Conservation (phyloP, 2,113 vertebrate genomes). For the Rostratula benghalensis region DNA sequence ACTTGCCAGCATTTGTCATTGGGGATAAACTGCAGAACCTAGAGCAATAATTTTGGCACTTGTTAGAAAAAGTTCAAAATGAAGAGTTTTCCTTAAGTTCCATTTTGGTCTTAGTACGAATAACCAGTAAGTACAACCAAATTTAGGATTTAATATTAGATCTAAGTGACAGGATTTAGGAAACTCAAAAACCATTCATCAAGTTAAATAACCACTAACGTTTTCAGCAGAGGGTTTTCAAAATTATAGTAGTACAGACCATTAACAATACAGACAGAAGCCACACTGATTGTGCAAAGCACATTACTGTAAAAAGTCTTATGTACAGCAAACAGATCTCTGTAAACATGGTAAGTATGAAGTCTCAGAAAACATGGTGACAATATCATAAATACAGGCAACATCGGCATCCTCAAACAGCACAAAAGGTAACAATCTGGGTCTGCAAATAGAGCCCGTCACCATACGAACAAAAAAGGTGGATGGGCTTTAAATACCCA, state of each 20-base stretch:
- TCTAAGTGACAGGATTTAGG: slow-evolving; percentile 69
- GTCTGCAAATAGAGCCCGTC: slow-evolving; percentile 80
- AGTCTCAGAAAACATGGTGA: slow-evolving; percentile 88
- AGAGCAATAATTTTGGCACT: slow-evolving; percentile 62
- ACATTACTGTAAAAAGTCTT: slow-evolving; percentile 92
- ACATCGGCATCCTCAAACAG: slow-evolving; percentile 91
- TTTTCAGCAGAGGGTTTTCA: slow-evolving; percentile 85
- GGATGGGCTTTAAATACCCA: slow-evolving; percentile 78
- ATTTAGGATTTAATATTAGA: slow-evolving; percentile 54
- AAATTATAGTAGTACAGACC: slow-evolving; percentile 86
- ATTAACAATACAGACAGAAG: slow-evolving; percentile 88
- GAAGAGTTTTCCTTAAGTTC: slow-evolving; percentile 36
- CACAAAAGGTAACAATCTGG: slow-evolving; percentile 87
- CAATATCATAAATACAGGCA: slow-evolving; percentile 92
- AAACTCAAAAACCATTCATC: slow-evolving; percentile 89
- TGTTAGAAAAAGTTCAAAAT: slow-evolving; percentile 53
- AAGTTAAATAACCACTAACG: slow-evolving; percentile 86
- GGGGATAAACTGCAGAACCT: slow-evolving; percentile 65
- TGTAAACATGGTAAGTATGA: slow-evolving; percentile 99
- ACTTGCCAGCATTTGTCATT: slow-evolving; percentile 50
- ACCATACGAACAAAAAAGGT: slow-evolving; percentile 80
- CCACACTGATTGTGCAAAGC: slow-evolving; percentile 94
- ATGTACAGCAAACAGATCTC: slow-evolving; percentile 94
- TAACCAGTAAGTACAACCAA: slow-evolving; percentile 59
- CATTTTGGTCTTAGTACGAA: slow-evolving; percentile 60